phyloP scores from a whole-genome alignment of 1,140 invertebrate genomes.

The Chymomyza costata region DNA sequence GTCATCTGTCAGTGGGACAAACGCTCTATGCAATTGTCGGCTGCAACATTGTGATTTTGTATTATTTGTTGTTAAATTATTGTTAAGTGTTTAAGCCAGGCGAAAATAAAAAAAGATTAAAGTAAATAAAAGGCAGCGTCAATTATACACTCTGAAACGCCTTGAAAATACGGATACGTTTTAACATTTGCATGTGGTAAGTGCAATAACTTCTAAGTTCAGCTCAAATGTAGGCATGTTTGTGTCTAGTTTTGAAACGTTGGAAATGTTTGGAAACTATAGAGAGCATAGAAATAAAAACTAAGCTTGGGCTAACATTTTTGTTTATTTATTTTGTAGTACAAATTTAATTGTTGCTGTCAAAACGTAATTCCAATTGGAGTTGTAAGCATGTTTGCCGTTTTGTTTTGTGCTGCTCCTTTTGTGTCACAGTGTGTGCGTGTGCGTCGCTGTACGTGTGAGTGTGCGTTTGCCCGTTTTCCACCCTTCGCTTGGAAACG shows the following conservation, averaged over 20 bases:
- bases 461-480: constrained; percentile 25
- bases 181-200: constrained; percentile 12
- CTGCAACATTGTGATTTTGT: constrained; percentile 3
- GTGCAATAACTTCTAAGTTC: constrained; percentile 31
- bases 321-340: not conserved
- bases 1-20: constrained; percentile 7
- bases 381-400: constrained; percentile 9
- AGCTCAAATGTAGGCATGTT: constrained; percentile 21
- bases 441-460: no score
- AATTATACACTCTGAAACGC: no score
- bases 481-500: constrained; percentile 53
- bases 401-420: no score
- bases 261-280: no score
- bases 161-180: not conserved
- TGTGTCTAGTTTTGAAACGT: not conserved
- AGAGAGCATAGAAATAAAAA: no score
- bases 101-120: no score
- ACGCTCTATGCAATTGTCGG: not conserved
- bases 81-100: no score
- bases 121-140: no score
- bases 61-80: constrained; percentile 5
- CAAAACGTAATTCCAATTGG: constrained; percentile 31
- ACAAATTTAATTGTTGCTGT: constrained; percentile 10
- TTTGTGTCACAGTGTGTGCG: no score
- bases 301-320: no score